Evolutionary conservation across 2,797 vertebrate species (phyloP).

Genomic region (Tachyglossus aculeatus): DNA sequence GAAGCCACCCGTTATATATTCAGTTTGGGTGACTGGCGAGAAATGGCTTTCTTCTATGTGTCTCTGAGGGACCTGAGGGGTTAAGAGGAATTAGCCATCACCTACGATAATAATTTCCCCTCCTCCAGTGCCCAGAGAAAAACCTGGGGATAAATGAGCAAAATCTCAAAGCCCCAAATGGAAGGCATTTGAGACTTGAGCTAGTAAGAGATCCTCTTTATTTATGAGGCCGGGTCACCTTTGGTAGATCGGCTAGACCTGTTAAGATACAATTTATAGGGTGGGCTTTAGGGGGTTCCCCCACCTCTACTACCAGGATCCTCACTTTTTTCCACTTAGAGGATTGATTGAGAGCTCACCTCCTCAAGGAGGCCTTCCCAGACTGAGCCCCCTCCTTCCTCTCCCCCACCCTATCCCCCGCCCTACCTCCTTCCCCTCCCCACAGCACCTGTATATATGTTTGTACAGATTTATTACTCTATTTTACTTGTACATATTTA

Average conservation of each 20-base stretch:
- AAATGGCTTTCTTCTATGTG: not conserved
- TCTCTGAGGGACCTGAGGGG: not conserved
- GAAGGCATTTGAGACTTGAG: not conserved
- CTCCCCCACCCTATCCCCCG: no score
- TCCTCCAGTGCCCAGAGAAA: not conserved
- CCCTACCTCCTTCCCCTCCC: no score
- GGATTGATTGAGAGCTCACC: slow-evolving; percentile 9
- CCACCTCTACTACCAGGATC: slow-evolving; percentile 14
- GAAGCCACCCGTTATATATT: rapidly evolving
- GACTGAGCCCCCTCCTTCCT: no score
- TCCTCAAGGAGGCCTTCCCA: no score
- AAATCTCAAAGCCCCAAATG: not conserved
- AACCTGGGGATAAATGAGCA: not conserved
- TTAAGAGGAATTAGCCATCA: rapidly evolving
- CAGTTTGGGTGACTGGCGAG: not conserved
- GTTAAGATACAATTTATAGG: not conserved
- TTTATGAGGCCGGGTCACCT: not conserved
- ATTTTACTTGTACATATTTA: no score
- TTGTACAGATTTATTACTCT: no score
- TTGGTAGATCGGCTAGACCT: not conserved
- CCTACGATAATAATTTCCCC: rapidly evolving
- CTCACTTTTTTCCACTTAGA: not conserved
- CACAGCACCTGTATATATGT: no score
- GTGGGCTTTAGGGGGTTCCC: not conserved
- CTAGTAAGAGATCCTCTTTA: not conserved